Conservation (phyloP, 1,140 invertebrate genomes). For the Macrocentrus cingulum region DNA sequence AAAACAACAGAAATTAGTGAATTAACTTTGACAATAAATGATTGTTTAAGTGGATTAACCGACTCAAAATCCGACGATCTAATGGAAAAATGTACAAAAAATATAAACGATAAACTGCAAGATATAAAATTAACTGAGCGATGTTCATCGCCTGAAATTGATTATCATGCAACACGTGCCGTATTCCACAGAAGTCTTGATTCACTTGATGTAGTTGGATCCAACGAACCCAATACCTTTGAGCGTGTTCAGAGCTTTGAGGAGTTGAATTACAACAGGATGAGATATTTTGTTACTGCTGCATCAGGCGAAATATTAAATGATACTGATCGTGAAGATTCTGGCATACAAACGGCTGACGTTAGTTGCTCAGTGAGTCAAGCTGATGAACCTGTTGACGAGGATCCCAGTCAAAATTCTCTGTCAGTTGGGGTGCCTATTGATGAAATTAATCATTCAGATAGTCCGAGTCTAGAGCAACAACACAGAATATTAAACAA, state of each 20-base stretch:
- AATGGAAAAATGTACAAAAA: slow-evolving; percentile 30
- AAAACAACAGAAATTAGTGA: slow-evolving; percentile 61
- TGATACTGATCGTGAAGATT: slow-evolving; percentile 77
- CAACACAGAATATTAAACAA: too few relatives aligned
- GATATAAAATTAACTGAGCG: slow-evolving; percentile 43
- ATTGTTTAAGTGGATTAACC: slow-evolving; percentile 61
- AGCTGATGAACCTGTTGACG: slow-evolving; percentile 65
- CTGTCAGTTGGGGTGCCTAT: too few relatives aligned
- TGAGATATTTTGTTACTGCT: slow-evolving; percentile 60
- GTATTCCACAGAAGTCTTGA: slow-evolving; percentile 68
- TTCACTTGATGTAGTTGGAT: slow-evolving; percentile 63
- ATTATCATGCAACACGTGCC: slow-evolving; percentile 46
- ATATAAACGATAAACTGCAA: slow-evolving; percentile 43
- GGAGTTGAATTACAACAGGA: slow-evolving; percentile 61
- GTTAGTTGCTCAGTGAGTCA: slow-evolving; percentile 76
- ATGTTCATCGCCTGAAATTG: slow-evolving; percentile 54
- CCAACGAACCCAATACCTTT: slow-evolving; percentile 60
- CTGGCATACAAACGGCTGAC: slow-evolving; percentile 78
- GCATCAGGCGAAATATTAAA: slow-evolving; percentile 59
- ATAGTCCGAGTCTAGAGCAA: background rate
- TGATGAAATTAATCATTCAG: slow-evolving; percentile 18
- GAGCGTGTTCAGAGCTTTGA: slow-evolving; percentile 70
- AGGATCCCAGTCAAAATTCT: slow-evolving; percentile 43
- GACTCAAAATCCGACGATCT: slow-evolving; percentile 58
- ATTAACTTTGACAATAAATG: slow-evolving; percentile 60